Evolutionary conservation across 2,113 vertebrate genomes (phyloP).

Genomic region (Salvelinus namaycush): DNA sequence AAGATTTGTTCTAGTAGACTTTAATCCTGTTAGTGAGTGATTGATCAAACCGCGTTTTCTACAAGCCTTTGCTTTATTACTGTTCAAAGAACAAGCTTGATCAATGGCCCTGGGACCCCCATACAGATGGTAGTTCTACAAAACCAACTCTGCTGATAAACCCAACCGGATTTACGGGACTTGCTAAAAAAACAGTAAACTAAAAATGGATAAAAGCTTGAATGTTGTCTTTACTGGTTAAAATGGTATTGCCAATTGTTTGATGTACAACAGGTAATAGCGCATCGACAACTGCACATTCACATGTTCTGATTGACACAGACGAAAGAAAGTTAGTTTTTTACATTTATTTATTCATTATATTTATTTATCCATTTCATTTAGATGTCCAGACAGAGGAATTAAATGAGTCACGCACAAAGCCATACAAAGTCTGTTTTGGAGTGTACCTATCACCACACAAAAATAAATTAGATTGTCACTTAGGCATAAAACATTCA

Average conservation of each 20-base stretch:
- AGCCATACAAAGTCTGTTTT: conserved; percentile 7
- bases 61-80: conserved; percentile 20
- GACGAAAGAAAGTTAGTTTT: no score
- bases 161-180: background rate
- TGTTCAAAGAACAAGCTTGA: conserved; percentile 22
- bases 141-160: background rate
- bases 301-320: no score
- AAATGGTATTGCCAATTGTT: background rate
- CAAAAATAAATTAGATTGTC: conserved; percentile 42
- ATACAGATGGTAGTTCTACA: background rate
- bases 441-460: conserved; percentile 19
- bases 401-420: conserved; percentile 13
- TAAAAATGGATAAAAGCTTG: background rate
- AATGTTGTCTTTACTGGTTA: background rate
- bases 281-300: no score
- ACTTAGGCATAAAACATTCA: conserved; percentile 29
- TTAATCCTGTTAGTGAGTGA: conserved; percentile 21
- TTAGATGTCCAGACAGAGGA: conserved; percentile 5
- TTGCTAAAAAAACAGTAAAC: background rate
- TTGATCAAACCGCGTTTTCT: conserved; percentile 27
- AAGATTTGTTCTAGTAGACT: conserved; percentile 27
- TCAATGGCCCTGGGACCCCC: conserved; percentile 6
- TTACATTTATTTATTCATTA: background rate
- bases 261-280: background rate
- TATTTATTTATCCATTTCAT: no score